Percentiles rank a stretch among this genome's conserved stretches.
phyloP scores from a whole-genome alignment of 1,140 invertebrate species.

The Holcopasites calliopsidis region DNA sequence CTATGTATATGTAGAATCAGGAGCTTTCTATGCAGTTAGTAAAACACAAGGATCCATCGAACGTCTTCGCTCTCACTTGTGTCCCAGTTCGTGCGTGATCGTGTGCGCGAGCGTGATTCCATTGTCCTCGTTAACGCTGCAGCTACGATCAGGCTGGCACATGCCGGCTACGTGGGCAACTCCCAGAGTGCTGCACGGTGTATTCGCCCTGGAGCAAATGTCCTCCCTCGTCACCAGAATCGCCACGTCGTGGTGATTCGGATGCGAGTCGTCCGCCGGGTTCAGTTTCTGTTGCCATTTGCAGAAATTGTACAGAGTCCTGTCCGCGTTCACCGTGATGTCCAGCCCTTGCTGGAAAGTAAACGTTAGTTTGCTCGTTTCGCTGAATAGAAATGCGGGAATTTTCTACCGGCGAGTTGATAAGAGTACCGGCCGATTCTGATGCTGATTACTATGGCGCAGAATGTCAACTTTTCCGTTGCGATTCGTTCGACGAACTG shows the following conservation, averaged over 20 bases:
- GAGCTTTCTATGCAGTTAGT: too few species aligned
- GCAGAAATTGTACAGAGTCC: slow-evolving; percentile 91
- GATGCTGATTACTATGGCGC: not conserved
- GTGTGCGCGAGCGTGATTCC: slow-evolving; percentile 94
- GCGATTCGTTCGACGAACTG: not conserved
- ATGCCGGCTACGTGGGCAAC: slow-evolving; percentile 94
- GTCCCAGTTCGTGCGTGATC: slow-evolving; percentile 95
- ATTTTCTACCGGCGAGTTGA: not conserved
- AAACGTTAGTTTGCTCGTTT: slow-evolving; percentile 8
- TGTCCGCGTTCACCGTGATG: slow-evolving; percentile 90
- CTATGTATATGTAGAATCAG: too few species aligned
- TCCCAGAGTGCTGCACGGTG: slow-evolving; percentile 90
- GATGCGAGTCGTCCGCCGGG: slow-evolving; percentile 87
- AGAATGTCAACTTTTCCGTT: not conserved
- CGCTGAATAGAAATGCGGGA: not conserved
- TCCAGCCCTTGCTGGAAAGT: slow-evolving; percentile 84
- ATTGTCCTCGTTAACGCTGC: slow-evolving; percentile 95
- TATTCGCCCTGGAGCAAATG: slow-evolving; percentile 89
- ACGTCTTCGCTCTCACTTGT: slow-evolving; percentile 86
- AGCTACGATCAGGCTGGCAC: slow-evolving; percentile 92
- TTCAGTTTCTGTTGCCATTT: slow-evolving; percentile 91
- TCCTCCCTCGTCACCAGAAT: slow-evolving; percentile 93
- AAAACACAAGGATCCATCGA: not conserved
- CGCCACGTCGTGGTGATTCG: slow-evolving; percentile 95
- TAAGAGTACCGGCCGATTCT: not conserved